phyloP scores from a whole-genome alignment of 2,113 vertebrate species.

The Myrmophylax atrothorax region DNA sequence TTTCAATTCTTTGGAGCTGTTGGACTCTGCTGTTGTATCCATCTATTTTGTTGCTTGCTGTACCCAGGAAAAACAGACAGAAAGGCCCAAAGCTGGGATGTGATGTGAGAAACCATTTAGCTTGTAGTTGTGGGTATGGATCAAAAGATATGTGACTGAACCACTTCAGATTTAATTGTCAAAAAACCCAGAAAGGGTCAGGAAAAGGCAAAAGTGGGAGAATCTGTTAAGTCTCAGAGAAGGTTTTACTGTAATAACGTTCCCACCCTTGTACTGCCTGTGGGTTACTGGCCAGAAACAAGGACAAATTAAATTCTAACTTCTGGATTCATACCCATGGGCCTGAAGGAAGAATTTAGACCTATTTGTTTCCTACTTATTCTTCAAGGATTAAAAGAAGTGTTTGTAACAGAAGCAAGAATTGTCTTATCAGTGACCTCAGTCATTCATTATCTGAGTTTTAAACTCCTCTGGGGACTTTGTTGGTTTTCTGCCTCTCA shows the following conservation, averaged over 20 bases:
- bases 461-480: background rate
- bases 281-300: background rate
- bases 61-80: background rate
- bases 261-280: too few relatives aligned
- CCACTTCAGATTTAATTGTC: background rate
- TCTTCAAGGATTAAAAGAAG: background rate
- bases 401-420: background rate
- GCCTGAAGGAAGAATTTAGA: background rate
- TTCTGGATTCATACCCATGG: accelerated
- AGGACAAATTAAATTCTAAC: background rate
- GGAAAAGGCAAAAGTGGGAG: background rate
- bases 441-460: background rate
- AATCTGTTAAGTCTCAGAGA: background rate
- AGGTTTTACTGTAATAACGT: background rate
- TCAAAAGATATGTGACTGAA: background rate
- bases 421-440: background rate
- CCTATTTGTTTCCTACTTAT: background rate
- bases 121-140: background rate
- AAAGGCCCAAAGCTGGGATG: background rate
- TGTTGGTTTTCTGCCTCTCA: background rate
- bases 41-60: background rate
- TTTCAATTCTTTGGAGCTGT: background rate
- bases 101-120: background rate
- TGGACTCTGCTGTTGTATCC: background rate
- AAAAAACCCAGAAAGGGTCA: background rate